phyloP scores from a whole-genome alignment of 2,113 vertebrate species.

The Mustela lutreola region DNA sequence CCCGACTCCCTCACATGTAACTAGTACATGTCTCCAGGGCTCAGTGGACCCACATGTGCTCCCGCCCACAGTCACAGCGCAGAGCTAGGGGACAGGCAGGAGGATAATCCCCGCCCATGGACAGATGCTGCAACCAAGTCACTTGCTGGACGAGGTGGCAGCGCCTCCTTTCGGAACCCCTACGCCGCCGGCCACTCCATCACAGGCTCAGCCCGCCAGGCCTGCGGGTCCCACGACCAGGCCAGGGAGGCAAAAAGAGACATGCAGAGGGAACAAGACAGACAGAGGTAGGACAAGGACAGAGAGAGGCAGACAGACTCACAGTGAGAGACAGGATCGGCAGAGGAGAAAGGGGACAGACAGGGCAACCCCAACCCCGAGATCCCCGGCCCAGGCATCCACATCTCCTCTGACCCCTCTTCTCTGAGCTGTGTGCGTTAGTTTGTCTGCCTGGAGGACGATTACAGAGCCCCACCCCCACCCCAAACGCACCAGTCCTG shows the following conservation, averaged over 20 bases:
- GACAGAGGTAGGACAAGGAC: neutral
- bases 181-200: neutral
- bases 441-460: neutral
- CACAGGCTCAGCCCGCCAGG: neutral
- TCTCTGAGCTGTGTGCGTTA: neutral
- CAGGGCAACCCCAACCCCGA: neutral
- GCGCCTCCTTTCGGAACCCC: neutral
- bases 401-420: neutral
- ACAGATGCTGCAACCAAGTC: neutral
- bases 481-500: neutral
- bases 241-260: neutral
- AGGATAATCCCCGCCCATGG: too few relatives aligned
- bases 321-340: neutral
- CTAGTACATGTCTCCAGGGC: neutral
- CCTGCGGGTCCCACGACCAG: neutral
- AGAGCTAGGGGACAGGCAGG: neutral
- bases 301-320: neutral
- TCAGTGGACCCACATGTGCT: fast-evolving
- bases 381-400: neutral
- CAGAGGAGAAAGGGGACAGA: too few relatives aligned
- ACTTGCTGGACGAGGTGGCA: neutral
- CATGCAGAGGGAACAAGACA: neutral
- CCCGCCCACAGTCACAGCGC: fast-evolving
- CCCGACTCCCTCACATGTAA: neutral
- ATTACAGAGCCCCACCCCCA: neutral